Evolutionary conservation across 1,140 invertebrate species (phyloP).

Genomic region (Eupristina koningsbergeri): DNA sequence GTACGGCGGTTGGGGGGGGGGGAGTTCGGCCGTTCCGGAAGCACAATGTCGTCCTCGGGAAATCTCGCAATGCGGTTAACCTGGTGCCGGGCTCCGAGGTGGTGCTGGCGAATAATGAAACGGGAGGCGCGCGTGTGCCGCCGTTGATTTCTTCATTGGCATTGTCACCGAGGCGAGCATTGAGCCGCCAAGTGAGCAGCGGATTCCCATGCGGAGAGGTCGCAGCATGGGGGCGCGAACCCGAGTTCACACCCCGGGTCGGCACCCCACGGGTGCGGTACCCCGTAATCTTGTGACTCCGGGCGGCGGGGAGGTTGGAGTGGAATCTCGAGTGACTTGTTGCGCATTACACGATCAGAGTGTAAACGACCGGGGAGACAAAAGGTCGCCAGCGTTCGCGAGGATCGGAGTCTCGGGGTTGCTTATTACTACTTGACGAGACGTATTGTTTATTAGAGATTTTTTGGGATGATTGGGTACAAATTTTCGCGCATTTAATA

Average conservation of each 20-base stretch:
- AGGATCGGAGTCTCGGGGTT: no score
- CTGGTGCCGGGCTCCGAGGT: neutral
- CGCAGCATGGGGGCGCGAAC: constrained; percentile 17
- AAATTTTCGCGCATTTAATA: no score
- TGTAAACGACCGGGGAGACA: no score
- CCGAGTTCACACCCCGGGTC: constrained; percentile 4
- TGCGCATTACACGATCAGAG: neutral
- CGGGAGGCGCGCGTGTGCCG: neutral
- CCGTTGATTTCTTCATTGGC: constrained; percentile 36
- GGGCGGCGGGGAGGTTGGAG: neutral
- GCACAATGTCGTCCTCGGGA: no score
- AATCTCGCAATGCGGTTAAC: no score
- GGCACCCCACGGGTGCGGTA: neutral
- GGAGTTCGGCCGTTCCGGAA: no score
- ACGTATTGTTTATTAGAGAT: no score
- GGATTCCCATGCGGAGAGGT: constrained; percentile 9
- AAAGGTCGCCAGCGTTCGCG: no score
- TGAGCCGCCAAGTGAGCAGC: neutral
- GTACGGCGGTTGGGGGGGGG: no score
- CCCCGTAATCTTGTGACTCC: constrained; percentile 29
- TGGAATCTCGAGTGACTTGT: neutral
- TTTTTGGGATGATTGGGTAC: no score
- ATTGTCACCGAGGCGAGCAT: constrained; percentile 4
- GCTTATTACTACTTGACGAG: no score
- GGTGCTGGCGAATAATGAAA: neutral